Evolutionary conservation across 2,797 vertebrate species (phyloP).

Genomic region (Rousettus madagascariensis): DNA sequence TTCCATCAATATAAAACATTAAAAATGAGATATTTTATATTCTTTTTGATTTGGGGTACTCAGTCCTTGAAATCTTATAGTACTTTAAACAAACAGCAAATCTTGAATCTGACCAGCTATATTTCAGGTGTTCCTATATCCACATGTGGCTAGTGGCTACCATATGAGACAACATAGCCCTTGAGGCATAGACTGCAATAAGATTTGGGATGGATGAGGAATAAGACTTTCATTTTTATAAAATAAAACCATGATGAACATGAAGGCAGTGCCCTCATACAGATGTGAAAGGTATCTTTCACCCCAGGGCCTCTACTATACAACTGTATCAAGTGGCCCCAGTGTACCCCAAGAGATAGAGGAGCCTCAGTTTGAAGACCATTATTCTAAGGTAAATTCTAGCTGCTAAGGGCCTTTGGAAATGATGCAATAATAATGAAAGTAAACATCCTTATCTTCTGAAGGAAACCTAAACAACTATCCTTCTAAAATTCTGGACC

Average conservation of each 20-base stretch:
- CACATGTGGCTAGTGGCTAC: background rate
- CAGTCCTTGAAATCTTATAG: background rate
- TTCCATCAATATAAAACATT: background rate
- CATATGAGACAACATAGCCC: background rate
- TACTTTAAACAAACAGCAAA: background rate
- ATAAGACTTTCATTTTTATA: background rate
- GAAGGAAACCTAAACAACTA: background rate
- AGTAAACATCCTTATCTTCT: background rate
- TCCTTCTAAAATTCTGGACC: background rate
- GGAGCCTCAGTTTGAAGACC: background rate
- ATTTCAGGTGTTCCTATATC: background rate
- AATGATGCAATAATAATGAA: background rate
- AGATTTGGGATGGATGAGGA: background rate
- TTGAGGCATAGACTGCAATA: background rate
- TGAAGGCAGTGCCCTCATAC: background rate
- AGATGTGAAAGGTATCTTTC: background rate
- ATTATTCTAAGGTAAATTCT: background rate
- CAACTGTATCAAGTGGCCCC: background rate
- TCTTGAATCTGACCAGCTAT: background rate
- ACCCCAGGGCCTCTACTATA: background rate
- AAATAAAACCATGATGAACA: background rate
- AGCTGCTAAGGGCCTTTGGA: background rate
- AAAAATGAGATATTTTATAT: background rate
- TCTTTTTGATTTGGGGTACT: background rate
- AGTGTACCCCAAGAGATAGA: background rate